Conservation (phyloP, 2,797 vertebrate species). For the Artibeus lituratus region DNA sequence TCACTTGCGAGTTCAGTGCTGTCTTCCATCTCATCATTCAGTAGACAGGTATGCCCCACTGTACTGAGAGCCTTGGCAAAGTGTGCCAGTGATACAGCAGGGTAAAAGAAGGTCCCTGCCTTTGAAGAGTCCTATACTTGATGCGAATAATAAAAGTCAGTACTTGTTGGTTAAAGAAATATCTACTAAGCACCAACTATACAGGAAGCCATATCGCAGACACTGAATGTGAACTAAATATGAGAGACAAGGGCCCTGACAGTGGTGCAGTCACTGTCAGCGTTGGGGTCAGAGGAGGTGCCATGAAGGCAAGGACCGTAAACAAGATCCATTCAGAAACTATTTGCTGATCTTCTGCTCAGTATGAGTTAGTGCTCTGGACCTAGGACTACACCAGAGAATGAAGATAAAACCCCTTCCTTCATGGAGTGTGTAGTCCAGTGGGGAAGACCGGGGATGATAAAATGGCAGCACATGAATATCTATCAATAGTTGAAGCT, state of each 20-base stretch:
- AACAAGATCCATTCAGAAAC: background rate
- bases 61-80: background rate
- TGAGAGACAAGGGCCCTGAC: background rate
- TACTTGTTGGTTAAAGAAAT: background rate
- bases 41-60: background rate
- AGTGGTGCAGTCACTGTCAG: background rate
- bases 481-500: background rate
- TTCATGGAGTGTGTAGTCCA: background rate
- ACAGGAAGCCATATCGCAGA: background rate
- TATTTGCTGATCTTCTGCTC: background rate
- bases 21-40: background rate
- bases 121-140: background rate
- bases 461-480: background rate
- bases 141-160: background rate
- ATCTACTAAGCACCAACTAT: background rate
- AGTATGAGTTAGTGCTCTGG: background rate
- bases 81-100: background rate
- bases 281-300: background rate
- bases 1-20: background rate
- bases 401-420: background rate
- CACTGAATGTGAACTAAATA: background rate
- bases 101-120: background rate
- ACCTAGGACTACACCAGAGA: background rate
- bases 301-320: background rate
- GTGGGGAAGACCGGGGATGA: background rate